Conservation (phyloP, 1,140 invertebrate species). For the Bombus huntii region DNA sequence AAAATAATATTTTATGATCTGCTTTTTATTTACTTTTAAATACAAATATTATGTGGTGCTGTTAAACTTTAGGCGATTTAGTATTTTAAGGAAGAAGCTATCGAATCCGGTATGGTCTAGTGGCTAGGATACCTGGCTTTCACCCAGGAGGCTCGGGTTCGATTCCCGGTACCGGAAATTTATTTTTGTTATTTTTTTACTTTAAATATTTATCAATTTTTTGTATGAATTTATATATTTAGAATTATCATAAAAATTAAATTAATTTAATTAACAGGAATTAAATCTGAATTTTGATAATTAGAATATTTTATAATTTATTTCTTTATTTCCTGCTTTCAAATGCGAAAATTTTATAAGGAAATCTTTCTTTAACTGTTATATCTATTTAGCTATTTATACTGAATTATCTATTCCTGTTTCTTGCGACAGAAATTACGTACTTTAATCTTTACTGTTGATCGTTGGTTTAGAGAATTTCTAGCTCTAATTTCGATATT, state of each 20-base stretch:
- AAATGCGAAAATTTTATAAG: no score
- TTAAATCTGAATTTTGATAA: neutral
- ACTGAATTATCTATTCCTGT: no score
- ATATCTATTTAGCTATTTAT: no score
- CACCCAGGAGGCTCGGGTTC: conserved; percentile 78
- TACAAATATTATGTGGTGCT: neutral
- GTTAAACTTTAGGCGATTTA: no score
- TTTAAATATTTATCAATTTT: neutral
- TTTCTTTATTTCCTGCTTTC: no score
- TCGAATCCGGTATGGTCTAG: conserved; percentile 73
- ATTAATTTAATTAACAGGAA: neutral
- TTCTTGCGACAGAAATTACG: no score
- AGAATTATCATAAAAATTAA: neutral
- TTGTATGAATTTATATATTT: neutral
- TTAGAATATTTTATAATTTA: neutral
- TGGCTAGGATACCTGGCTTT: conserved; percentile 77
- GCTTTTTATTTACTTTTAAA: neutral
- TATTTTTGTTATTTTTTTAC: conserved; percentile 40
- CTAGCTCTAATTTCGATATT: neutral
- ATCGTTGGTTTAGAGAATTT: no score
- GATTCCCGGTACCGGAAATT: conserved; percentile 76
- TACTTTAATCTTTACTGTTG: neutral
- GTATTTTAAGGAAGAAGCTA: accelerated
- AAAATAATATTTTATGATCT: no score
- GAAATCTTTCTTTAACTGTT: no score